These are phyloP conservation scores for Meliscaeva auricollis DNA, from an alignment of 2,888 invertebrate genomes.

Conservation along the genomic window DNA sequence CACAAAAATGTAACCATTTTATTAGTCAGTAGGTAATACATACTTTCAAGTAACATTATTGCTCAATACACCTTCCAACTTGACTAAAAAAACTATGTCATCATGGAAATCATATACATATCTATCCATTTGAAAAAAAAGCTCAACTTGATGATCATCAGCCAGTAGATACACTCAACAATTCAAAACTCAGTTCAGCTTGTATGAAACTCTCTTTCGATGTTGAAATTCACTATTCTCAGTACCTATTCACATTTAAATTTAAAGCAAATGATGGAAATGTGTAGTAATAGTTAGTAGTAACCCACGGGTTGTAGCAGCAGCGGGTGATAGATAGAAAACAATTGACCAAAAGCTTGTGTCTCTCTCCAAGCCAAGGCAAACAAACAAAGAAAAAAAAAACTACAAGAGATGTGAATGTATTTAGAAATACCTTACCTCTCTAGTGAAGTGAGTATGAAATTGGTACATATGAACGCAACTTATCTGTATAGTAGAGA, in stretches of 20 bases:
- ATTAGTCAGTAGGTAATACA: background rate
- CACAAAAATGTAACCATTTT: background rate
- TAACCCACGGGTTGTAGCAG: background rate
- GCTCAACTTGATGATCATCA: slow-evolving; percentile 10
- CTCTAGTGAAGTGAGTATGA: no score
- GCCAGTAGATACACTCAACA: background rate
- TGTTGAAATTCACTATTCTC: slow-evolving; percentile 39
- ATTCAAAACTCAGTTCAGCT: background rate
- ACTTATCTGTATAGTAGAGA: background rate
- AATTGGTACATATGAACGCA: background rate
- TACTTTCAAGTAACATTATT: background rate
- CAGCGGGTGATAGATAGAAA: background rate
- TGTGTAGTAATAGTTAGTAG: background rate
- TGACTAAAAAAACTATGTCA: slow-evolving; percentile 17
- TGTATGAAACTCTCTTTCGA: slow-evolving; percentile 36
- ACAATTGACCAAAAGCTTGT: slow-evolving; percentile 40
- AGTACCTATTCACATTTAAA: no score
- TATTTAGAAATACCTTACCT: background rate
- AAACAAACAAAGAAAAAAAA: background rate
- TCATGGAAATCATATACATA: slow-evolving; percentile 18
- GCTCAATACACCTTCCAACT: background rate
- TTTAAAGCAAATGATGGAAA: slow-evolving; percentile 3
- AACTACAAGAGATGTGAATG: slow-evolving; percentile 18
- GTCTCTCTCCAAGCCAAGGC: background rate
- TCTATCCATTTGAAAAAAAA: slow-evolving; percentile 18